Conservation (phyloP, 1,140 invertebrate species). For the Platyscapa corneri region DNA sequence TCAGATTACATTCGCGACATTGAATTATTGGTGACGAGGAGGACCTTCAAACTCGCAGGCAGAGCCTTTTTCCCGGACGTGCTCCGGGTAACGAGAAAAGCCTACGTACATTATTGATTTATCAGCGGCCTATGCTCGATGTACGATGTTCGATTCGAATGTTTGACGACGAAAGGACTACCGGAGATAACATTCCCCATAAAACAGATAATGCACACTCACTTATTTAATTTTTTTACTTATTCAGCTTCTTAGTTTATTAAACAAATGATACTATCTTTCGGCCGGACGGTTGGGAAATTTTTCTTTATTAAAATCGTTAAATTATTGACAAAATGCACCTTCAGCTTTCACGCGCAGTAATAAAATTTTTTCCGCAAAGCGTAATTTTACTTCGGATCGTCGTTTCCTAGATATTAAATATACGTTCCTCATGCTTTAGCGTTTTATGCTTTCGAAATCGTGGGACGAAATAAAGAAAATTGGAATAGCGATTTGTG, state of each 20-base stretch:
- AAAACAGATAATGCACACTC: not conserved
- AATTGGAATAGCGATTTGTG: constrained; percentile 37
- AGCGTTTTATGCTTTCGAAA: not conserved
- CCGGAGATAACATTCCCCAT: not conserved
- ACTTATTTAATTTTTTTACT: too few species aligned
- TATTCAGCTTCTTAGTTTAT: too few species aligned
- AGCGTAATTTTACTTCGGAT: not conserved
- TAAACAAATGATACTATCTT: constrained; percentile 7
- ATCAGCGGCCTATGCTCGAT: constrained; percentile 2
- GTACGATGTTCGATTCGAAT: too few species aligned
- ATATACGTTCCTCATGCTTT: not conserved
- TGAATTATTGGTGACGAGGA: not conserved
- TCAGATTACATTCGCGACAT: not conserved
- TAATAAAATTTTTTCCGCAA: constrained; percentile 16
- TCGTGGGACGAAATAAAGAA: constrained; percentile 23
- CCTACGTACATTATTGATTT: not conserved
- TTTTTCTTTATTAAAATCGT: not conserved
- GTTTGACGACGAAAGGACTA: not conserved
- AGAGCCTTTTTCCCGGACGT: not conserved
- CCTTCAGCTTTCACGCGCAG: not conserved
- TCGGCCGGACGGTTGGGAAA: not conserved
- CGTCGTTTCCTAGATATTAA: constrained; percentile 26
- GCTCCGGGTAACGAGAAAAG: not conserved
- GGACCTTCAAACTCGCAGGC: not conserved
- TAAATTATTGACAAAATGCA: constrained; percentile 16